Conservation (phyloP, 2,113 vertebrate genomes). For the Leiothrix lutea region DNA sequence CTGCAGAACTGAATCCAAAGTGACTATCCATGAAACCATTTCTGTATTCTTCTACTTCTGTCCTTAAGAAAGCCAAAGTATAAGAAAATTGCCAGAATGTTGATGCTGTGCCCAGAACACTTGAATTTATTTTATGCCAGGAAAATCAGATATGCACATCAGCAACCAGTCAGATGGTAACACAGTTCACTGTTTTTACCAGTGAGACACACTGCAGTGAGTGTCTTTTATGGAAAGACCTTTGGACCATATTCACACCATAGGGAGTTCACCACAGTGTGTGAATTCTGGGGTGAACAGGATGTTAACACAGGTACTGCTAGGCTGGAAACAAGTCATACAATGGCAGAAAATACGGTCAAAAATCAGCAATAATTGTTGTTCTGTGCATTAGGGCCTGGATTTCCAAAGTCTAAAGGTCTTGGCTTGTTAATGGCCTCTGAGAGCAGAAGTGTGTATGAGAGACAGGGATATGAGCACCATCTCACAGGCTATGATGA, state of each 20-base stretch:
- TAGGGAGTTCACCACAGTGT: not conserved
- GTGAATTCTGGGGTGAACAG: not conserved
- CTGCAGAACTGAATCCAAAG: not conserved
- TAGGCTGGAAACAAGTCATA: not conserved
- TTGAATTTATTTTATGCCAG: not conserved
- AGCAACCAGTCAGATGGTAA: not conserved
- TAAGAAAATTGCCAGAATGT: not conserved
- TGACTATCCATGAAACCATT: not conserved
- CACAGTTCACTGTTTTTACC: not conserved
- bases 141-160: not conserved
- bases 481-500: accelerated
- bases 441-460: not conserved
- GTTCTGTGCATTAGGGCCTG: not conserved
- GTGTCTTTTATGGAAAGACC: not conserved
- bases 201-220: not conserved
- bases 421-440: not conserved
- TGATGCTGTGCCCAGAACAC: not conserved
- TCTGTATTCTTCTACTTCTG: not conserved
- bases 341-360: not conserved
- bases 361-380: not conserved
- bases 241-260: not conserved
- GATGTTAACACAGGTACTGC: not conserved
- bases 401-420: not conserved
- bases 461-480: not conserved
- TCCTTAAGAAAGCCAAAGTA: not conserved